Base-by-base conservation (phyloP, 2,797 vertebrate genomes). In the Leptatherina wallacei region DNA sequence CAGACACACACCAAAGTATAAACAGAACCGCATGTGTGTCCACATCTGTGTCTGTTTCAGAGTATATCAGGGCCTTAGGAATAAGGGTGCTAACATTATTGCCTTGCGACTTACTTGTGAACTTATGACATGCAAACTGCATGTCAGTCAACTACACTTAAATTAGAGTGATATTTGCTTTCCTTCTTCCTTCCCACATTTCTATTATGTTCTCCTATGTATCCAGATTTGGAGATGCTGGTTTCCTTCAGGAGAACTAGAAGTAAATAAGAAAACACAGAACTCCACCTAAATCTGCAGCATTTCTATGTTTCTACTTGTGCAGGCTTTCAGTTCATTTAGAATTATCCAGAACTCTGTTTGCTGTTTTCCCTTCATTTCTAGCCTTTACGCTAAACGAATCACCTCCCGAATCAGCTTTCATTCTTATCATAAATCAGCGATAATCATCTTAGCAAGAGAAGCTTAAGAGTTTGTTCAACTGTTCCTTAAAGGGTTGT, bases 21-120 rank as follows among this genome's bases (percentile, higher is more conserved):
- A 83, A 83, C 63, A 72, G 38, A 80, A 71, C 55, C 40, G 61
- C 55, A 73, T 77, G 73, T 74, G 75, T 68, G 73, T 75, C 61
- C 68, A 75, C 71, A 71, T 80, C 47, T 63, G 71, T 52, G 68
- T 70, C 69, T 11, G n/a, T 59, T 78, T 65, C 61, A 35, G 29
- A 73, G 32, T 58, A 42, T 22, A 77, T 72, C 52, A 65, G 40
- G 36, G 60, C 66, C 52, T 49, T 65, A 78, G 42, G 65, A 75
- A 61, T 69, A 69, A 16, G 20, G 61, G 70, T 63, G 56, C 71
- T 63, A 84, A 71, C 59, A 54, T 63, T 66, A 64, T 49, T 33
- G 56, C 9, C 47, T 68, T 63, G 42, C 61, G 30, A 73, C 13
- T 62, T 59, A 29, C 30, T 69, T 73, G 56, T 78, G 70, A 73